Evolutionary conservation across 2,888 invertebrate genomes (phyloP).

Genomic region (Eledona agricola): DNA sequence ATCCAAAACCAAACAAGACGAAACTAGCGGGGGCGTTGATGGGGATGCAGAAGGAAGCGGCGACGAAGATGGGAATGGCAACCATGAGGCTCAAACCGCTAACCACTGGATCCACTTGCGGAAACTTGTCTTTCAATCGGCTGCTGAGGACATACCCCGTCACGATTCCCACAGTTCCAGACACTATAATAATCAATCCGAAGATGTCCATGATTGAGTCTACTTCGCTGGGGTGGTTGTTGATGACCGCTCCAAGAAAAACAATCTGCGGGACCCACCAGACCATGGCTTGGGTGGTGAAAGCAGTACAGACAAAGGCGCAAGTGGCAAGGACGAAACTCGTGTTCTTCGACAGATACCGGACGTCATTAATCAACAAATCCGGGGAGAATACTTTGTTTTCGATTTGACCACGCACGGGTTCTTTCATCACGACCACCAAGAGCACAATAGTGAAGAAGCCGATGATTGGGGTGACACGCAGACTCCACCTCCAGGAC

Average conservation of each 20-base stretch:
- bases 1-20: neutral
- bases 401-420: neutral
- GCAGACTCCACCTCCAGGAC: conserved; percentile 5
- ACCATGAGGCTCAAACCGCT: conserved; percentile 1
- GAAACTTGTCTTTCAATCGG: neutral
- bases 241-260: neutral
- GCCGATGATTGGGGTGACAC: neutral
- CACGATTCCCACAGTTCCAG: neutral
- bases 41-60: neutral
- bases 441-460: neutral
- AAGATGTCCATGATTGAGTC: neutral
- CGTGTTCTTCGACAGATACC: neutral
- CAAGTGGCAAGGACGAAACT: conserved; percentile 1
- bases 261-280: conserved; percentile 5
- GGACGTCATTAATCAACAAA: neutral
- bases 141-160: neutral
- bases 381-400: neutral
- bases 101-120: neutral
- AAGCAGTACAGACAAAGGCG: neutral
- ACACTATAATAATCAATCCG: neutral
- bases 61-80: neutral
- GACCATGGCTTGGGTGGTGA: neutral
- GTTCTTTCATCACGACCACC: neutral
- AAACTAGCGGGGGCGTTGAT: neutral
- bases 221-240: neutral